Evolutionary conservation across 2,888 invertebrate species (phyloP).

Genomic region (Dichetophora obliterata): DNA sequence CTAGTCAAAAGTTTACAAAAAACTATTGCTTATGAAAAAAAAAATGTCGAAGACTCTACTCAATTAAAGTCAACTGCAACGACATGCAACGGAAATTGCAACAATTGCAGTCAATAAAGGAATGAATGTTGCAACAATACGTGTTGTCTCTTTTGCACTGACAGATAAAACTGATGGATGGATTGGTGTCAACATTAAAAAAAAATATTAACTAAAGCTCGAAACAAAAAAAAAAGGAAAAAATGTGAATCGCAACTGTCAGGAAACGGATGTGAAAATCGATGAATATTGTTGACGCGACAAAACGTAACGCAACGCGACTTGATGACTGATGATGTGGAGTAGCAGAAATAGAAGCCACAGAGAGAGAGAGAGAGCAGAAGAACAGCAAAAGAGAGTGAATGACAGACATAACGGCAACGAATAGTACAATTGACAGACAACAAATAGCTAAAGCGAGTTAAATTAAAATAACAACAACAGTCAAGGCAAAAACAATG

Average conservation of each 20-base stretch:
- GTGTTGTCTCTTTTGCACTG: background rate
- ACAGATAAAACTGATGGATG: background rate
- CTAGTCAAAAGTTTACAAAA: background rate
- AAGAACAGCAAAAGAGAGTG: conserved; percentile 20
- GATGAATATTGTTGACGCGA: conserved; percentile 3
- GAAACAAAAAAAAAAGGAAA: background rate
- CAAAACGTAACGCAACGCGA: background rate
- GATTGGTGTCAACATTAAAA: conserved; percentile 36
- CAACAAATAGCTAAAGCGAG: conserved; percentile 46
- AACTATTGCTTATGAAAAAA: background rate
- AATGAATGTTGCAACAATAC: background rate
- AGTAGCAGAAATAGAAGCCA: conserved; percentile 46
- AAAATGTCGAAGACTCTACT: conserved; percentile 21
- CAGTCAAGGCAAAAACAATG: conserved; percentile 33
- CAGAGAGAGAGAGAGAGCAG: conserved; percentile 39
- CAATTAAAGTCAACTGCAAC: conserved; percentile 43
- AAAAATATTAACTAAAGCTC: conserved; percentile 6
- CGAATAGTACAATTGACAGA: conserved; percentile 17
- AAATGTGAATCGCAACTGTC: background rate
- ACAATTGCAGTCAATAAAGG: conserved; percentile 25
- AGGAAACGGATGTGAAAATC: conserved; percentile 14
- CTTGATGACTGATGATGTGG: conserved; percentile 21
- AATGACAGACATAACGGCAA: conserved; percentile 5
- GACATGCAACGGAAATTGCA: conserved; percentile 33
- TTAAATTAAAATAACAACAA: conserved; percentile 38